These are phyloP conservation scores for Drosophila prostipennis DNA, from an alignment of 2,888 invertebrate species.

Conservation along the genomic window DNA sequence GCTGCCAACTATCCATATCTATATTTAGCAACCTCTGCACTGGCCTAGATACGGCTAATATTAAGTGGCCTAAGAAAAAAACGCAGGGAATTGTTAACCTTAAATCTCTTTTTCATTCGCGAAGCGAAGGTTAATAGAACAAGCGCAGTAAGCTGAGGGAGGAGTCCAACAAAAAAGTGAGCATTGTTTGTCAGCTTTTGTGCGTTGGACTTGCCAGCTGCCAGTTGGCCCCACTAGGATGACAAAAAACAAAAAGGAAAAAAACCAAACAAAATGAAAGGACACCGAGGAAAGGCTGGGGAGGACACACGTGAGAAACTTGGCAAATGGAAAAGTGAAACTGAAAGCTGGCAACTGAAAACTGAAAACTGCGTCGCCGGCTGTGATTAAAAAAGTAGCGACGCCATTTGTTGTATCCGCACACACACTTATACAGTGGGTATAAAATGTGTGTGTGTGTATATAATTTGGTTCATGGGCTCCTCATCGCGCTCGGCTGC, in stretches of 20 bases:
- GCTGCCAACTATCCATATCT: constrained; percentile 14
- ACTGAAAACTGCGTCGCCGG: constrained; percentile 51
- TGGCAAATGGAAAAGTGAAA: constrained; percentile 55
- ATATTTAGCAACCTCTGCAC: constrained; percentile 38
- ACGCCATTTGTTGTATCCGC: constrained; percentile 41
- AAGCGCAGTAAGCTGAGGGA: constrained; percentile 27
- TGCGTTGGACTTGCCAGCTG: constrained; percentile 26
- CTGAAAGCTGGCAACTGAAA: constrained; percentile 30
- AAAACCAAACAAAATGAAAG: constrained; percentile 5
- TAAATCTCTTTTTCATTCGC: constrained; percentile 51
- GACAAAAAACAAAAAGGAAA: constrained; percentile 22
- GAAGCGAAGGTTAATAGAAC: constrained; percentile 58
- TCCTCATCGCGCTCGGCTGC: constrained; percentile 20
- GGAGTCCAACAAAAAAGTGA: constrained; percentile 49
- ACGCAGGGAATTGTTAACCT: constrained; percentile 57
- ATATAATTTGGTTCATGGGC: constrained; percentile 18
- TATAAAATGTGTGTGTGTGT: not conserved
- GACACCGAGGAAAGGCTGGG: constrained; percentile 10
- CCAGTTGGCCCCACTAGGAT: constrained; percentile 25
- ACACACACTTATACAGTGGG: constrained; percentile 22
- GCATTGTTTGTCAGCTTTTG: constrained; percentile 58
- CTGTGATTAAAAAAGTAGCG: constrained; percentile 68
- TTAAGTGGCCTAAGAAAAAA: constrained; percentile 53
- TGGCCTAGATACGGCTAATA: constrained; percentile 61
- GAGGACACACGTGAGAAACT: constrained; percentile 64